A percentile compares a stretch with the other conserved stretches of the same genome.
Evolutionary conservation across 2,888 invertebrate genomes (phyloP).

Genomic region (Platycheirus albimanus): DNA sequence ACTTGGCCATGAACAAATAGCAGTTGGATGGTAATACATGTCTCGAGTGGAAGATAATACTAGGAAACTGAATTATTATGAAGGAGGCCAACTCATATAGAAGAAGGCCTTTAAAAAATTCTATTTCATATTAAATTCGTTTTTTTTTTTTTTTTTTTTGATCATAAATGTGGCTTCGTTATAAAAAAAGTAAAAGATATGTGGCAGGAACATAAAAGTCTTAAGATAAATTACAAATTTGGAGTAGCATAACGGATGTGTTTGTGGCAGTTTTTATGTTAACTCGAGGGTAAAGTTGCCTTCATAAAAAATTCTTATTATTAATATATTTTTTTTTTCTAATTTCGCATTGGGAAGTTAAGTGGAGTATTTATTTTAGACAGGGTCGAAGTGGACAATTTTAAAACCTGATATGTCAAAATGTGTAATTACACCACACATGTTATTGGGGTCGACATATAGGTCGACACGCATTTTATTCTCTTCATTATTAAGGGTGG

Average conservation of each 20-base stretch:
- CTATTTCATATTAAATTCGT: slow-evolving; percentile 13
- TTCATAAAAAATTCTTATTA: not conserved
- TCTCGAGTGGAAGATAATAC: slow-evolving; percentile 26
- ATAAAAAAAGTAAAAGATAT: not conserved
- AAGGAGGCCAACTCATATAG: slow-evolving; percentile 22
- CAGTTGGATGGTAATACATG: slow-evolving; percentile 43
- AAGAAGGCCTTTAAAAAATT: slow-evolving; percentile 31
- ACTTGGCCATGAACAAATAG: slow-evolving; percentile 56
- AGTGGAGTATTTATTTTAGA: not conserved
- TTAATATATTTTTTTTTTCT: not conserved
- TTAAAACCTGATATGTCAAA: too few relatives aligned
- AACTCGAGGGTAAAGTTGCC: not conserved
- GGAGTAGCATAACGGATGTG: not conserved
- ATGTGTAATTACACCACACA: too few relatives aligned
- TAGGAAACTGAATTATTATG: slow-evolving; percentile 39
- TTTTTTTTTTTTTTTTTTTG: not conserved
- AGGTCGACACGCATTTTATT: too few relatives aligned
- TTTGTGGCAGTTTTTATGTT: slow-evolving; percentile 1
- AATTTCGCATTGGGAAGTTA: not conserved
- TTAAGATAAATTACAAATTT: slow-evolving; percentile 10
- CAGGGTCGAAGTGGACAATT: not conserved
- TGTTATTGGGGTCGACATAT: too few relatives aligned
- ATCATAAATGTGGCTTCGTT: not conserved
- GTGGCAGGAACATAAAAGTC: not conserved
- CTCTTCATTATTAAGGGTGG: too few relatives aligned